Base-by-base conservation (phyloP, 2,113 vertebrate species). In the Caretta caretta region DNA sequence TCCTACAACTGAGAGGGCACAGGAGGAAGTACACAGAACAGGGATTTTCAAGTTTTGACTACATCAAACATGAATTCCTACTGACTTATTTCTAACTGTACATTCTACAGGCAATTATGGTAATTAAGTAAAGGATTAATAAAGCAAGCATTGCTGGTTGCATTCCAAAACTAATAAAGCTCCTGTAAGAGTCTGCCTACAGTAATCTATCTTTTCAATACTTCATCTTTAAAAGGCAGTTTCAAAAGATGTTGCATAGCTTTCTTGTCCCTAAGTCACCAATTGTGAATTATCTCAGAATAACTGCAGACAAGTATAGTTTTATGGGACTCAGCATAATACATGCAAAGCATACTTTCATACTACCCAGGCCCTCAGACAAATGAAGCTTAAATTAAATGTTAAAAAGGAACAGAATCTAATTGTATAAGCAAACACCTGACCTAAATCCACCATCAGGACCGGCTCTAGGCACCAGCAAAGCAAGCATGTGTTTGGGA, bases 111-210 rank as follows among this genome's bases (percentile, higher is more conserved):
- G 6, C 87, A 42, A 38, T 9, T 69, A 80, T 80, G 51, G 87
- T 92, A 84, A 95, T 91, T 69, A 93, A 94, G 83, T 78, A 95
- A 82, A 94, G 94, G 90, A 87, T 42, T 78, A 79, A 88, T 91
- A 93, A 92, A 92, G 92, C 76, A 90, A 91, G 93, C 48, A 82
- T 11, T 96, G 93, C 92, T 76, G 89, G 91, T 86, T 80, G 84
- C 92, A 57, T 90, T 94, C 96, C 93, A 94, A 65, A 93, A 89
- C 88, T 95, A 90, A 94, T 86, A 81, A 72, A 89, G 94, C 90
- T 89, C 69, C 94, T 90, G 0, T 95, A 3, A 65, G 25, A 80
- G 90, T 91, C 94, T 89, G 76, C 86, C 88, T 27, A 72, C 88
- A 56, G 92, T 90, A 49, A 95, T 92, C 95, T 96, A 86, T 84